phyloP scores from a whole-genome alignment of 2,888 invertebrate species.

The Tuberolachnus salignus region DNA sequence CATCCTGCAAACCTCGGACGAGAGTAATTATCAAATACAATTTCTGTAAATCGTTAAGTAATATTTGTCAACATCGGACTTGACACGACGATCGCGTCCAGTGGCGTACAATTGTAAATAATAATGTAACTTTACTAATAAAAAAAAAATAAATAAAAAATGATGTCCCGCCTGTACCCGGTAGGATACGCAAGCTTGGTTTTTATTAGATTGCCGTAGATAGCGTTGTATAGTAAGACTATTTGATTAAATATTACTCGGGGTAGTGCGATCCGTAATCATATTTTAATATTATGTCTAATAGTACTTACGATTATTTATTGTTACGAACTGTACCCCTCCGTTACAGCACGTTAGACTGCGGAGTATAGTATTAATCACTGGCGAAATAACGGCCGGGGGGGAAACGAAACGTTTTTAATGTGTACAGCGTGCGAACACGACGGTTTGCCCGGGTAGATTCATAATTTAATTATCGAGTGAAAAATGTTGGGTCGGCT shows the following conservation, averaged over 20 bases:
- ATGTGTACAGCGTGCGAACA: slow-evolving; percentile 1
- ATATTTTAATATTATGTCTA: neutral
- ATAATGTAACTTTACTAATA: too few relatives aligned
- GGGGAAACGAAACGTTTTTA: slow-evolving; percentile 13
- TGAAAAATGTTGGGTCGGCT: slow-evolving; percentile 1
- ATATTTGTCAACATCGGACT: too few relatives aligned
- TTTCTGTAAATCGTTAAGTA: too few relatives aligned
- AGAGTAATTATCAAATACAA: too few relatives aligned
- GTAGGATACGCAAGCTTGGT: too few relatives aligned
- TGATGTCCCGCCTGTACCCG: too few relatives aligned
- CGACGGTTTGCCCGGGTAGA: slow-evolving; percentile 16
- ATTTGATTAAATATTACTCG: slow-evolving; percentile 17
- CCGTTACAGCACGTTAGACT: neutral
- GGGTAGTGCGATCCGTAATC: neutral
- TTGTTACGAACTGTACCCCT: slow-evolving; percentile 2
- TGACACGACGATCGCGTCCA: too few relatives aligned
- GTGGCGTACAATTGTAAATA: too few relatives aligned
- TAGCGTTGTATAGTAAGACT: too few relatives aligned
- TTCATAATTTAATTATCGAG: slow-evolving; percentile 26
- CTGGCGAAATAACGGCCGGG: neutral
- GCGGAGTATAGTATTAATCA: slow-evolving; percentile 19
- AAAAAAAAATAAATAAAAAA: too few relatives aligned
- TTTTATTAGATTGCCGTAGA: too few relatives aligned
- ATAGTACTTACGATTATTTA: neutral
- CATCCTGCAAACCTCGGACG: too few relatives aligned